phyloP scores from a whole-genome alignment of 2,888 invertebrate species.

The Allolobophora icterica region DNA sequence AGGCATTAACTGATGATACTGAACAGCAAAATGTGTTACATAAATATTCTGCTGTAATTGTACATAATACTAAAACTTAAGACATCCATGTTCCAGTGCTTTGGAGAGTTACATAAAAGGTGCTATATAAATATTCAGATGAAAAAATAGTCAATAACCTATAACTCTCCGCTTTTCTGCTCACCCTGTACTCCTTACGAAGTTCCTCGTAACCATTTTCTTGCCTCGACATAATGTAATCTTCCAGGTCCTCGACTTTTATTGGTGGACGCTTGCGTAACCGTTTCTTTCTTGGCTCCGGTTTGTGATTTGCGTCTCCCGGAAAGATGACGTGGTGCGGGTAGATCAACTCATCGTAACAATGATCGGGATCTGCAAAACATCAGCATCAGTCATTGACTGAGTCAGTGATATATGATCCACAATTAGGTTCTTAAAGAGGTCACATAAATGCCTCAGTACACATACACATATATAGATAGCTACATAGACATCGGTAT shows the following conservation, averaged over 20 bases:
- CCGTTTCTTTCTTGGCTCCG: not conserved
- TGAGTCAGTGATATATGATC: not conserved
- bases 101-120: too few relatives aligned
- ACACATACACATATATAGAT: too few relatives aligned
- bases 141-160: too few relatives aligned
- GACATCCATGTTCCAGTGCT: too few relatives aligned
- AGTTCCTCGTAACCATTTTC: constrained; percentile 45
- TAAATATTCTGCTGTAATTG: too few relatives aligned
- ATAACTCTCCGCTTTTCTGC: not conserved
- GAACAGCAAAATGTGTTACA: too few relatives aligned
- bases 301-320: not conserved
- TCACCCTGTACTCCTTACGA: constrained; percentile 49
- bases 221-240: constrained; percentile 42
- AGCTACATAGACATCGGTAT: too few relatives aligned
- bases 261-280: constrained; percentile 41
- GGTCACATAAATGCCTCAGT: not conserved
- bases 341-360: not conserved
- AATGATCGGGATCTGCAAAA: not conserved
- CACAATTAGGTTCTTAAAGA: not conserved
- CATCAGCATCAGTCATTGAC: not conserved
- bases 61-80: too few relatives aligned
- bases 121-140: too few relatives aligned
- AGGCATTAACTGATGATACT: too few relatives aligned
- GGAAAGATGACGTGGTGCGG: constrained; percentile 14
- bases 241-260: constrained; percentile 45